Conservation (phyloP, 2,888 invertebrate genomes). For the Hirtodrosophila alboralis region DNA sequence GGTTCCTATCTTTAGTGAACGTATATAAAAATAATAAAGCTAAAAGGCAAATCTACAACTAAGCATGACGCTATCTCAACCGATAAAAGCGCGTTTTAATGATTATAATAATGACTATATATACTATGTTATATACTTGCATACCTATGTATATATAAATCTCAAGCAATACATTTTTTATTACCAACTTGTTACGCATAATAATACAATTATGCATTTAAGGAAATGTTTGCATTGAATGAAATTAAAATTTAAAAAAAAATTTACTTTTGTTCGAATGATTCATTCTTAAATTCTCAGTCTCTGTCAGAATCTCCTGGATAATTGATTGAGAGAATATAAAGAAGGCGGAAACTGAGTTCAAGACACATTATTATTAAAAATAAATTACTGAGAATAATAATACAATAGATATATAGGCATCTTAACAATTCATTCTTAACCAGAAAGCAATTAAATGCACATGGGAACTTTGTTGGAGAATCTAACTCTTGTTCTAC, state of each 20-base stretch:
- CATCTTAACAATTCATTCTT: no score
- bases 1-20: conserved; percentile 44
- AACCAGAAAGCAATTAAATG: conserved; percentile 5
- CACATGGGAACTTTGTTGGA: conserved; percentile 26
- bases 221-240: conserved; percentile 40
- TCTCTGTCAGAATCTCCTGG: conserved; percentile 5
- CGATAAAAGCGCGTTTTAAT: conserved; percentile 46
- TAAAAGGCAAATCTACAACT: conserved; percentile 24
- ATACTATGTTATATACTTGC: no score
- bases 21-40: conserved; percentile 13
- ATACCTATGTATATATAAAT: conserved; percentile 5
- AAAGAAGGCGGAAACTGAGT: conserved; percentile 61
- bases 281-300: conserved; percentile 39
- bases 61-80: not conserved
- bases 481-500: not conserved
- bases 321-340: conserved; percentile 20
- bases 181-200: conserved; percentile 5
- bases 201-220: conserved; percentile 12
- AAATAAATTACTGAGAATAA: conserved; percentile 12
- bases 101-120: not conserved
- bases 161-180: conserved; percentile 13
- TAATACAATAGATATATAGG: no score
- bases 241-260: conserved; percentile 17
- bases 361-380: conserved; percentile 17
- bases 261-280: conserved; percentile 34